Conservation (phyloP, 2,888 invertebrate genomes). For the Ormyrus labotus region DNA sequence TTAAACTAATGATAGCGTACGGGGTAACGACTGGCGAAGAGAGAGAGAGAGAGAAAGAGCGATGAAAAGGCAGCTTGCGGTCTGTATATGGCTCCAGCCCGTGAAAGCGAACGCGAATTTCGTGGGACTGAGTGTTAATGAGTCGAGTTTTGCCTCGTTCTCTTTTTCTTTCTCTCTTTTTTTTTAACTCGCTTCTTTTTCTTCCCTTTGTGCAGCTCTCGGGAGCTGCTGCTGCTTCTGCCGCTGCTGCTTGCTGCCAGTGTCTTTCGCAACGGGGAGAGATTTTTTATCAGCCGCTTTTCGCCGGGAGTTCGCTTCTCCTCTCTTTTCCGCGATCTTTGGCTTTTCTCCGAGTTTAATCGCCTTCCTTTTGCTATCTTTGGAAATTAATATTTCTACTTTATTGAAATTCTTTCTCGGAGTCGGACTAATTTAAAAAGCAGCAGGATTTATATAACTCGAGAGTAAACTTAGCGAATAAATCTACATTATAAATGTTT, state of each 20-base stretch:
- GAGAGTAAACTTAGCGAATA: too few species aligned
- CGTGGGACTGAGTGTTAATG: constrained; percentile 56
- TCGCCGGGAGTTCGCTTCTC: too few species aligned
- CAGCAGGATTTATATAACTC: background rate
- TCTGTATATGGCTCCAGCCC: constrained; percentile 19
- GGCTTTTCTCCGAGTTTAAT: too few species aligned
- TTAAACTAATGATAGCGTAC: constrained; percentile 57
- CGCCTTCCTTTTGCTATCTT: too few species aligned
- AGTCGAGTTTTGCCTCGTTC: constrained; percentile 40
- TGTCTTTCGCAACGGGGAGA: too few species aligned
- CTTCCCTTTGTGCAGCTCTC: background rate
- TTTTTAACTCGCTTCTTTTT: background rate
- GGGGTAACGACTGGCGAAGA: constrained; percentile 9
- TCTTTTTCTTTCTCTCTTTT: constrained; percentile 9
- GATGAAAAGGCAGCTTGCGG: constrained; percentile 53
- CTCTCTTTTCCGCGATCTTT: too few species aligned
- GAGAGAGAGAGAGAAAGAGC: constrained; percentile 20
- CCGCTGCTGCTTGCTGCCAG: background rate
- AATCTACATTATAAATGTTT: too few species aligned
- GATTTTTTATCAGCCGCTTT: too few species aligned
- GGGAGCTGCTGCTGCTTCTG: background rate
- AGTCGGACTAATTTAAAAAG: background rate
- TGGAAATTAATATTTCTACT: too few species aligned
- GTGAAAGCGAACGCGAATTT: constrained; percentile 42
- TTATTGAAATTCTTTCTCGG: background rate